Conservation (phyloP, 2,113 vertebrate species). For the Phalacrocorax brasilianus region DNA sequence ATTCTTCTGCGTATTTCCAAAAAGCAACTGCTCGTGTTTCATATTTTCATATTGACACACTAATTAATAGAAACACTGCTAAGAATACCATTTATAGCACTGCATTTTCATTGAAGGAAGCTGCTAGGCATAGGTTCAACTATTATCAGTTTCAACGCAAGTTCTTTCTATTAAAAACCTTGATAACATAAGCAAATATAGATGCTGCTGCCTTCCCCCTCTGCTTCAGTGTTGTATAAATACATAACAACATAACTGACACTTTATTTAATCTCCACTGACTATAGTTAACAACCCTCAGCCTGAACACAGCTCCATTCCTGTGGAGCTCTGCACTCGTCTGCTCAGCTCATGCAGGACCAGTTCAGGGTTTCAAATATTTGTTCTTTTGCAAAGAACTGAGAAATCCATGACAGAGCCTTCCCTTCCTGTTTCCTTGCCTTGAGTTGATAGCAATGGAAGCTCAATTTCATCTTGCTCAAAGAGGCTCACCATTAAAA, state of each 20-base stretch:
- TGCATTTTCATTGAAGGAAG: neutral
- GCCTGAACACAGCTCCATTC: neutral
- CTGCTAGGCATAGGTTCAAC: neutral
- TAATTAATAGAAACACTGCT: neutral
- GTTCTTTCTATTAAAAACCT: neutral
- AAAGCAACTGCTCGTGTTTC: neutral
- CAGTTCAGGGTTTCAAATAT: neutral
- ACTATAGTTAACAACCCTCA: neutral
- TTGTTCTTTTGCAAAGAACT: neutral
- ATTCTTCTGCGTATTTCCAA: neutral
- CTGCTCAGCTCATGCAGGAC: neutral
- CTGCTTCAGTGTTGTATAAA: neutral
- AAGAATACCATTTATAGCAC: neutral
- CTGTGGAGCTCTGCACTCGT: rapidly evolving
- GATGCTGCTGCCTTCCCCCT: neutral
- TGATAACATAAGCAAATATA: neutral
- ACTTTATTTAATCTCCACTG: neutral
- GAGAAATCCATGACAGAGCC: neutral
- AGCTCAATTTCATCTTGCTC: neutral
- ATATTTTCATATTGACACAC: neutral
- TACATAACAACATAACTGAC: neutral
- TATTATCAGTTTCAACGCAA: neutral
- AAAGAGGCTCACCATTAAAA: neutral
- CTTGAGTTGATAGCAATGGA: neutral
- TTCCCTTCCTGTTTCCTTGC: neutral